Evolutionary conservation across 2,797 vertebrate species (phyloP), one percentile per base, ranked within the genome.

Genomic region (Enteromius viviparus): DNA sequence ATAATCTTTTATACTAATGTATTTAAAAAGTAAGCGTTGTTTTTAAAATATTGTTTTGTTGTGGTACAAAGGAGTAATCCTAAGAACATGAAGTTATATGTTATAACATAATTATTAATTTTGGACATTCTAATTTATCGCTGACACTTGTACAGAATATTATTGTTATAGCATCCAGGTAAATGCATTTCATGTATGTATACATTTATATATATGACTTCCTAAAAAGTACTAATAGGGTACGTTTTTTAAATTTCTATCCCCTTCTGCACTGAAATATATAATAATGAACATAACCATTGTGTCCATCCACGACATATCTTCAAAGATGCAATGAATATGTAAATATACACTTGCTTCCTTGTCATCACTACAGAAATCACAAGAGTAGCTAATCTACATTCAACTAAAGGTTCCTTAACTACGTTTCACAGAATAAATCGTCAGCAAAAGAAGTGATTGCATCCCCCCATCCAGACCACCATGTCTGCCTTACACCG

Each of bases 361-460:
- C 49, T 51, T 34, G 11, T n/a, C 21, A 76, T 40, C 15, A 23
- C 32, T 15, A 8, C 19, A 75, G 19, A 75, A 75, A 58, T 40
- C 51, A 23, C 32, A 58, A 3, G 6, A 15, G 12, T 58, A 40
- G 32, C 53, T 10, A 1, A 58, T 58, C 34, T 58, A 40, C n/a
- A 26, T 58, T 76, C 12, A 76, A 23, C 32, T 58, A 58, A 58
- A 58, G n/a, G n/a, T 26, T 42, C 8, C 34, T 42, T 21, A 6
- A 40, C 34, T 42, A 17, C 53, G 74, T 49, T 78, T 78, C 60
- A 78, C 40, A n/a, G 23, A 26, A 76, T 42, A 76, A 76, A 76
- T 37, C 34, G 32, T 40, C 68, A 78, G 87, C 76, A 71, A 76
- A 34, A 76, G 81, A 86, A 85, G 84, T 76, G 70, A 82, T 40